Base-by-base conservation (phyloP, 2,888 invertebrate genomes). In the Ellobium chinense region DNA sequence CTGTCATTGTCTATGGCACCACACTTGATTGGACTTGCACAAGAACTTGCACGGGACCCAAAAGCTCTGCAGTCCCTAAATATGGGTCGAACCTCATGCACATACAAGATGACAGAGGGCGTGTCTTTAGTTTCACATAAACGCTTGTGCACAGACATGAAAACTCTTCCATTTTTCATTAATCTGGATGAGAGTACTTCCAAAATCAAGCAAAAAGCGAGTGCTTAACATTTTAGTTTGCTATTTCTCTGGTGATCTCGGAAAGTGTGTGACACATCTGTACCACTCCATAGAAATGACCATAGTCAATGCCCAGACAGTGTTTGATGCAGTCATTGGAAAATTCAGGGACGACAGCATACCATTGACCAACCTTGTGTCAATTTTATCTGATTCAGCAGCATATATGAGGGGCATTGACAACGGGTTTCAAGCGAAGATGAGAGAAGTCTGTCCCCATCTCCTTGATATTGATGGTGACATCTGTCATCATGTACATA, bases 401-500 rank as follows among this genome's bases (percentile, higher is more conserved):
- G 66, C 65, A 21, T 77, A 77, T 29, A 69, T 68, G 77, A 24
- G 77, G 27, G 77, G 77, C 2, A 29, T 14, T 21, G 36, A 66
- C 1, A 68, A 66, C 54, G 77, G 77, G 18, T 77, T 54, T 77
- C 31, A 68, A 58, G 34, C 54, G 2, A 46, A 60, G 24, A 39
- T 77, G 68, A 14, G 36, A 18, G 68, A 68, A 27, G 68, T n/a
- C n/a, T 75, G 63, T 5, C 78, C 78, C 12, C 72, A 78, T 29
- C 34, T 83, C 2, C 65, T 78, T 3, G 75, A 84, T 24, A 84
- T 84, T 36, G 84, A 84, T 66, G 84, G 83, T 2, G 84, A 84
- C 56, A 63, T 78, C 18, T 84, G 83, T 36, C 83, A 84, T 54
- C 83, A 84, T 56, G 56, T 81, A 18, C 83, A 84, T 68, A 84